Base-by-base conservation (phyloP, 2,888 invertebrate species). In the Schrankia costaestrigalis region DNA sequence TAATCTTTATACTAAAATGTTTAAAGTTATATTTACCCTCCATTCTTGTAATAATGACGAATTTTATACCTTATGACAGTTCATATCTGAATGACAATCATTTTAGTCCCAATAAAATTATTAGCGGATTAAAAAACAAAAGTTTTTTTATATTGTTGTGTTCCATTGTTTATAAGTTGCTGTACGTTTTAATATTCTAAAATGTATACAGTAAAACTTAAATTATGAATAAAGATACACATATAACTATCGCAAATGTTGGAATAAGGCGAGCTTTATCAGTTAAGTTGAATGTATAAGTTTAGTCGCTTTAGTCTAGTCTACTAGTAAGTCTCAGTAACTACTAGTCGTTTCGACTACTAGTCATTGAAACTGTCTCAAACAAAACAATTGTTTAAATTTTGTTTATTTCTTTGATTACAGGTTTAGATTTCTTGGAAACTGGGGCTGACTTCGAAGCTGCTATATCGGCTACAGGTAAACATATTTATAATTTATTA, bases 381-480 rank as follows among this genome's bases (percentile, higher is more conserved):
- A 10, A 1, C 13, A n/a, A n/a, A 18, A 8, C n/a, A 13, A 3
- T 8, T 15, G 14, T 14, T 19, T 19, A 13, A 31, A 17, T 31
- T 27, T 15, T 41, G 34, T 37, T 38, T 25, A 25, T 33, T 59
- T 40, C 49, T 52, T 46, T 22, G n/a, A n/a, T 77, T 89, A 58
- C 84, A 93, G 93, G 93, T 83, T 88, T 93, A 84, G 93, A 93
- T 79, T 93, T 93, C 76, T 90, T 92, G 72, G 92, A 92, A 70
- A 91, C 92, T 88, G 92, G 92, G 53, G 92, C 92, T 65, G 92
- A 93, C 77, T 93, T 93, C 77, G 93, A 93, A 79, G 90, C 90
- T 60, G 93, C 93, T 47, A 90, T 93, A 60, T 91, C 92, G 65
- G 91, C 91, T 42, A 91, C 93, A 73, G 93, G 93, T 92, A 68